Evolutionary conservation across 2,797 vertebrate species (phyloP).

Genomic region (Gallinago solitaria): DNA sequence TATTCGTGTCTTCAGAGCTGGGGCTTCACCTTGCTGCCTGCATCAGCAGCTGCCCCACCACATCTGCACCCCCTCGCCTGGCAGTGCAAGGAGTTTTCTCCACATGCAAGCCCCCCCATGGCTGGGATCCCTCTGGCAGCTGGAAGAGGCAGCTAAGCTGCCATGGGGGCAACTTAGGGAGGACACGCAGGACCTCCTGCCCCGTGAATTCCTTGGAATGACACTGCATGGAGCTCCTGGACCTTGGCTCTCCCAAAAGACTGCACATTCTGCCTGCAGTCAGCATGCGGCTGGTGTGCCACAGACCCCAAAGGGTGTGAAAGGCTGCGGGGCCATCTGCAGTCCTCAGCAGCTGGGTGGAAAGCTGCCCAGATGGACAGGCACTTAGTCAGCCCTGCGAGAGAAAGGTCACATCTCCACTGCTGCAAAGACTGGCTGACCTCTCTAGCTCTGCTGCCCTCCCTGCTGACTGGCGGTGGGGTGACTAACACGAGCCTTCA

Average conservation of each 20-base stretch:
- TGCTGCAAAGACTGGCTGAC: rapidly evolving
- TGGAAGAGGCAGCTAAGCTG: neutral
- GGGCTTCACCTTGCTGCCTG: neutral
- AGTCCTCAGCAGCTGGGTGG: neutral
- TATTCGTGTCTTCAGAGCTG: neutral
- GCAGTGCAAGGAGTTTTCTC: neutral
- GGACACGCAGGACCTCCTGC: neutral
- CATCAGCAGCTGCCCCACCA: neutral
- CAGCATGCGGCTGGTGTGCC: neutral
- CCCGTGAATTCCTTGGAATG: neutral
- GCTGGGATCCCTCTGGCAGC: neutral
- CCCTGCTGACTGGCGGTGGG: neutral
- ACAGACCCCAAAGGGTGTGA: neutral
- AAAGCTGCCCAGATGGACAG: rapidly evolving
- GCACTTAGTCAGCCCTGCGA: neutral
- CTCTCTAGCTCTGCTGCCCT: neutral
- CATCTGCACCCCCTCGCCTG: neutral
- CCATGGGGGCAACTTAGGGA: neutral
- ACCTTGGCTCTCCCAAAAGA: neutral
- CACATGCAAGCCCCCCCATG: too few relatives aligned
- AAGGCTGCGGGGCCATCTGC: rapidly evolving
- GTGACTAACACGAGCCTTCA: neutral
- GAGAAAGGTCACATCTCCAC: neutral
- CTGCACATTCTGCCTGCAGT: neutral
- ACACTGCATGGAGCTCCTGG: neutral